These are phyloP conservation scores for Hesperophylax magnus DNA, from an alignment of 1,140 invertebrate genomes.

Conservation along the genomic window DNA sequence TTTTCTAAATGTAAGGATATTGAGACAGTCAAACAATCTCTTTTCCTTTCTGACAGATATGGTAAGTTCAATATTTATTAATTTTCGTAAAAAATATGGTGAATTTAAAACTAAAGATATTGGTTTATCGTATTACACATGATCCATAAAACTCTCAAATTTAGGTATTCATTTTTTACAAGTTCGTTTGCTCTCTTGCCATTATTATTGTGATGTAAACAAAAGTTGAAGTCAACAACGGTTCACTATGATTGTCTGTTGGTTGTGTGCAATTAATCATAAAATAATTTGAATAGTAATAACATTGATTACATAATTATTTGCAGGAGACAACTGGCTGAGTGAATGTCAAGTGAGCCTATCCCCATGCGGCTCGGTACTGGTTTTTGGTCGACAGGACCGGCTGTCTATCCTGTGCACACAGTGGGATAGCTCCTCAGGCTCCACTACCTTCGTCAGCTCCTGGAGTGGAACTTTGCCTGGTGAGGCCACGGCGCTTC, in stretches of 20 bases:
- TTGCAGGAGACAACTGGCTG: constrained; percentile 79
- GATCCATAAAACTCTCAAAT: too few relatives aligned
- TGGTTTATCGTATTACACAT: too few relatives aligned
- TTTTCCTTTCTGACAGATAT: constrained; percentile 71
- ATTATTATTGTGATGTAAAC: too few relatives aligned
- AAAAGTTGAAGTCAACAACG: too few relatives aligned
- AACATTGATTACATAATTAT: too few relatives aligned
- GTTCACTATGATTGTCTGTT: too few relatives aligned
- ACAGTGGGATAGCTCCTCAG: constrained; percentile 73
- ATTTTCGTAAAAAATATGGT: not conserved
- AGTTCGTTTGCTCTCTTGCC: too few relatives aligned
- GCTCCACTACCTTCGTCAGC: constrained; percentile 69
- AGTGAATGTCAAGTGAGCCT: constrained; percentile 79
- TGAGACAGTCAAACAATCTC: constrained; percentile 71
- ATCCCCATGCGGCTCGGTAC: constrained; percentile 81
- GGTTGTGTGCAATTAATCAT: too few relatives aligned
- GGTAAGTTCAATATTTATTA: constrained; percentile 57
- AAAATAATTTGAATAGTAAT: too few relatives aligned
- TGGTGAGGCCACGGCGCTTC: constrained; percentile 67
- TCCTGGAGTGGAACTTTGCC: constrained; percentile 72
- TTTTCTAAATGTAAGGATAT: constrained; percentile 77
- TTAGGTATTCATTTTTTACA: too few relatives aligned
- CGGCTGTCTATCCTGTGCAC: constrained; percentile 77
- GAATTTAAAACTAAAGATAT: too few relatives aligned
- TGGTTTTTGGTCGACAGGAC: constrained; percentile 78